These are phyloP conservation scores for Acrobasis repandana DNA, from an alignment of 2,888 invertebrate genomes.

Conservation along the genomic window DNA sequence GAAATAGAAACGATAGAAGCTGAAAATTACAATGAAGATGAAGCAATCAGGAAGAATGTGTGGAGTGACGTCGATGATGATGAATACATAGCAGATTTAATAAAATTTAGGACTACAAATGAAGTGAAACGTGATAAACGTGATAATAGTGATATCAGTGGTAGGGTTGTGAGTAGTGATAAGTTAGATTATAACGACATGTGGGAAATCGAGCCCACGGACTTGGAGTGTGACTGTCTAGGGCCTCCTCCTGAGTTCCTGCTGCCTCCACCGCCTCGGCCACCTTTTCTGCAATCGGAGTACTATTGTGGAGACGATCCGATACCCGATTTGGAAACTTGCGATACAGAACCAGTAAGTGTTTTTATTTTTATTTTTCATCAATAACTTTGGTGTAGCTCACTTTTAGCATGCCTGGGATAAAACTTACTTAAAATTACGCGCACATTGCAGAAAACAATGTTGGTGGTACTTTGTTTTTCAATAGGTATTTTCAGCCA, in stretches of 20 bases:
- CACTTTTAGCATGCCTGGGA: too few relatives aligned
- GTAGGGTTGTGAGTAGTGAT: slow-evolving; percentile 81
- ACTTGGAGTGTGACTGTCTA: slow-evolving; percentile 89
- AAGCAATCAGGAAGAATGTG: slow-evolving; percentile 70
- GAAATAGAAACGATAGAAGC: slow-evolving; percentile 41
- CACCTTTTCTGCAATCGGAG: slow-evolving; percentile 87
- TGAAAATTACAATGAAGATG: slow-evolving; percentile 47
- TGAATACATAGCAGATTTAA: slow-evolving; percentile 76
- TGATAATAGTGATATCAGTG: slow-evolving; percentile 78
- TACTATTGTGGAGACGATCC: slow-evolving; percentile 88
- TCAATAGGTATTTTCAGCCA: too few relatives aligned
- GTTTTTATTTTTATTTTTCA: background rate
- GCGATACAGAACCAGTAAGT: slow-evolving; percentile 90
- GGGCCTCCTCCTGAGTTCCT: slow-evolving; percentile 89
- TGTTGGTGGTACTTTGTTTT: too few relatives aligned
- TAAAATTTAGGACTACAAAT: slow-evolving; percentile 73
- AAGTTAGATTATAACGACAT: slow-evolving; percentile 83
- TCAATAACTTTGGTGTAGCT: too few relatives aligned
- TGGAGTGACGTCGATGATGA: slow-evolving; percentile 79
- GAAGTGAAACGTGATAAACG: slow-evolving; percentile 74
- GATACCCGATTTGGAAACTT: slow-evolving; percentile 87
- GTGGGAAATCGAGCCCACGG: slow-evolving; percentile 88
- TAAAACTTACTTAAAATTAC: too few relatives aligned
- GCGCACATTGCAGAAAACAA: too few relatives aligned
- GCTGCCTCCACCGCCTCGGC: slow-evolving; percentile 88